A percentile compares a stretch with the other conserved stretches of the same genome.
Evolutionary conservation across 2,797 vertebrate genomes (phyloP).

Genomic region (Sarcophilus harrisii): DNA sequence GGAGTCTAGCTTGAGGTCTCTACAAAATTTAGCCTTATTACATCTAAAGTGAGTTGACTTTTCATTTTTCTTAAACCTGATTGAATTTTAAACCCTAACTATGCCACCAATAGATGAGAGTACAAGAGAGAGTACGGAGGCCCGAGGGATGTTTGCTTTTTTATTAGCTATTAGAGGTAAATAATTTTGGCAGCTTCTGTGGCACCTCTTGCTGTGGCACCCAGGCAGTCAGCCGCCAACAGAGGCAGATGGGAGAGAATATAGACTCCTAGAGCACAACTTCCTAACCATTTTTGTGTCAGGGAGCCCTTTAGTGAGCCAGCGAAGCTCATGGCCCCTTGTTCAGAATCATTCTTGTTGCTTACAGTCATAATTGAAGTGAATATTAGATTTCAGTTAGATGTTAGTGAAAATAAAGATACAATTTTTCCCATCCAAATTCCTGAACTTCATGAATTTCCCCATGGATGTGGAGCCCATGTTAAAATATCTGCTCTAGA

Average conservation of each 20-base stretch:
- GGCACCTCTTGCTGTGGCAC: background rate
- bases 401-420: background rate
- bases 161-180: background rate
- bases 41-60: slow-evolving; percentile 5
- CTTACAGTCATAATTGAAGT: background rate
- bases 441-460: background rate
- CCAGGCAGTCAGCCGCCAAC: background rate
- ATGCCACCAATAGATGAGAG: slow-evolving; percentile 1
- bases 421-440: background rate
- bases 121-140: background rate
- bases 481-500: background rate
- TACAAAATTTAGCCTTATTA: slow-evolving; percentile 1
- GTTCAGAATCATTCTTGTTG: background rate
- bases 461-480: background rate
- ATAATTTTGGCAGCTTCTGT: background rate
- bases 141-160: background rate
- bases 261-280: background rate
- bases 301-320: background rate
- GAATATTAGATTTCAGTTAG: background rate
- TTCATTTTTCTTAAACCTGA: slow-evolving; percentile 33
- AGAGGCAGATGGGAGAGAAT: background rate
- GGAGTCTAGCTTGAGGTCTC: slow-evolving; percentile 9
- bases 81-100: slow-evolving; percentile 2
- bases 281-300: background rate
- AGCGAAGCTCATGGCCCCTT: background rate